Percentiles rank a stretch among this genome's conserved stretches.
Evolutionary conservation across 2,888 invertebrate species (phyloP).

Genomic region (Boloria euphrosyne): DNA sequence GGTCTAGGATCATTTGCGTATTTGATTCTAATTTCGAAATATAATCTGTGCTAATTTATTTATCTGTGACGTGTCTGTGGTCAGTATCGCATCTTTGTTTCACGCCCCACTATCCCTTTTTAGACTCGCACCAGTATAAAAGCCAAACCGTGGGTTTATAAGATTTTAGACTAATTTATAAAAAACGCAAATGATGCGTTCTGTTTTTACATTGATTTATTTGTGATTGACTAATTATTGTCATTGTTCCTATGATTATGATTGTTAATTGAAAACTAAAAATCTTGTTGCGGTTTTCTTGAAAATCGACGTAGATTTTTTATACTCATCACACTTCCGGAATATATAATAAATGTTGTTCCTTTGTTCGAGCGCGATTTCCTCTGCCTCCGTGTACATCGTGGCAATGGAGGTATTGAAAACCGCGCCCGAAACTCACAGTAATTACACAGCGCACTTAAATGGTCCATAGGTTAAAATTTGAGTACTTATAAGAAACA

Average conservation of each 20-base stretch:
- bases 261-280: slow-evolving; percentile 65
- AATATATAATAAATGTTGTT: slow-evolving; percentile 61
- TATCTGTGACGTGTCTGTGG: slow-evolving; percentile 30
- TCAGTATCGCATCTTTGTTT: slow-evolving; percentile 53
- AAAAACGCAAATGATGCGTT: slow-evolving; percentile 71
- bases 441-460: slow-evolving; percentile 70
- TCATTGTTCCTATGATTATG: slow-evolving; percentile 80
- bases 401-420: slow-evolving; percentile 45
- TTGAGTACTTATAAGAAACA: slow-evolving; percentile 81
- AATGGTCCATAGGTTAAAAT: slow-evolving; percentile 74
- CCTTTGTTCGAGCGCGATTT: slow-evolving; percentile 56
- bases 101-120: slow-evolving; percentile 64
- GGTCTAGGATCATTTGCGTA: neutral
- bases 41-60: slow-evolving; percentile 17
- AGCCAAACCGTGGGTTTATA: slow-evolving; percentile 78
- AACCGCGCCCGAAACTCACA: slow-evolving; percentile 53
- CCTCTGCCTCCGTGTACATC: slow-evolving; percentile 43
- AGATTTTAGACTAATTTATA: slow-evolving; percentile 70
- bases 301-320: slow-evolving; percentile 79
- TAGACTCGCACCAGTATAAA: slow-evolving; percentile 78
- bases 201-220: slow-evolving; percentile 68
- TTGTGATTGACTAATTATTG: slow-evolving; percentile 79
- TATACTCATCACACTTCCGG: slow-evolving; percentile 56
- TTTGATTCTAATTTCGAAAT: neutral
- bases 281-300: slow-evolving; percentile 80